These are phyloP conservation scores for Nyctereutes procyonoides DNA, from an alignment of 2,113 vertebrate genomes.

Conservation along the genomic window DNA sequence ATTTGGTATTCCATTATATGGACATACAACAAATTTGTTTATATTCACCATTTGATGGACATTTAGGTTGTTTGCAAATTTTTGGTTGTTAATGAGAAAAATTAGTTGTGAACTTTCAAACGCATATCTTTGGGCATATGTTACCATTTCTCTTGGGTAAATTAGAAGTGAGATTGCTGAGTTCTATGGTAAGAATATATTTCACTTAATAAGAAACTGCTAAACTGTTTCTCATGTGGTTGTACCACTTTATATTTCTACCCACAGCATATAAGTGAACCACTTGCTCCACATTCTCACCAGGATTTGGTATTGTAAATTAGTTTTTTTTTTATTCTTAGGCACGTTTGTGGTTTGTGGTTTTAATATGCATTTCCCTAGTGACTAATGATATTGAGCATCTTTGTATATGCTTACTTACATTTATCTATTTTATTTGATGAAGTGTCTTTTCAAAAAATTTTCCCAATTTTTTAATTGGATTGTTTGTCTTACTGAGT, in stretches of 20 bases:
- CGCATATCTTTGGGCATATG: background rate
- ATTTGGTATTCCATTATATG: background rate
- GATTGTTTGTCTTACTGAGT: background rate
- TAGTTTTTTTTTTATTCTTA: background rate
- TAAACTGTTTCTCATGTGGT: background rate
- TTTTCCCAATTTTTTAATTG: background rate
- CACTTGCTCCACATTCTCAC: background rate
- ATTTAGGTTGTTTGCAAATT: background rate
- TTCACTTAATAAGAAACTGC: background rate
- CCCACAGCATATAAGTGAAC: background rate
- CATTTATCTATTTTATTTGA: background rate
- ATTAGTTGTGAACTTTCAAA: background rate
- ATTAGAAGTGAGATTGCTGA: background rate
- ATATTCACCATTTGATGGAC: background rate
- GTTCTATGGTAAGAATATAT: background rate
- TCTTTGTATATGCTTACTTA: background rate
- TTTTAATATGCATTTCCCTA: background rate
- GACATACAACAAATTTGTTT: background rate
- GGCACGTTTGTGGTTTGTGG: background rate
- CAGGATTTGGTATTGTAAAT: background rate
- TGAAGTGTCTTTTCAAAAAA: background rate
- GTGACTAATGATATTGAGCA: background rate
- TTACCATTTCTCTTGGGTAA: background rate
- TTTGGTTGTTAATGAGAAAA: background rate
- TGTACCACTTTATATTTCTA: background rate